These are phyloP conservation scores for Tonatia bakeri DNA, from an alignment of 2,113 vertebrate genomes.

Conservation along the genomic window DNA sequence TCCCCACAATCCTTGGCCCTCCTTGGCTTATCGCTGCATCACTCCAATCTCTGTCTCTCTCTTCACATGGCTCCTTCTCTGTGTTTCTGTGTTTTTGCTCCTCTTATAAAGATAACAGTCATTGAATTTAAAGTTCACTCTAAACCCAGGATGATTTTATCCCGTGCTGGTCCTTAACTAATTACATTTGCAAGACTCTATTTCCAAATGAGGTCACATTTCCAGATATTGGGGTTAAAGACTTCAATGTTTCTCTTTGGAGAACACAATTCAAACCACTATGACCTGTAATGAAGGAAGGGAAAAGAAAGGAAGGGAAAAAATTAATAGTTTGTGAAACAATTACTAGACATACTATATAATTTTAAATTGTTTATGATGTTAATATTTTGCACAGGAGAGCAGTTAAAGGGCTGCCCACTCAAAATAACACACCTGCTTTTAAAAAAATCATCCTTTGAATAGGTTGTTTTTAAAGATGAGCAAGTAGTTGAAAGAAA, in stretches of 20 bases:
- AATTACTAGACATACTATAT: neutral
- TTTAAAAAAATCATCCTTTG: neutral
- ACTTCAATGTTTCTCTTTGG: neutral
- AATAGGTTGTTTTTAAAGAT: neutral
- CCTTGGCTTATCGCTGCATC: neutral
- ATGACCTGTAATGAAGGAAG: neutral
- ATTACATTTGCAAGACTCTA: neutral
- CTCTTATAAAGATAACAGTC: neutral
- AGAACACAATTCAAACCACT: neutral
- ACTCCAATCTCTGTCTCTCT: neutral
- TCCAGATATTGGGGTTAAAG: neutral
- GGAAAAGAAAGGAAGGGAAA: neutral
- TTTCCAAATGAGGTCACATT: neutral
- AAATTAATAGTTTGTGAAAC: slow-evolving; percentile 18
- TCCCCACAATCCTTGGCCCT: rapidly evolving
- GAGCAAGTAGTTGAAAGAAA: neutral
- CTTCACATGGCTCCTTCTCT: neutral
- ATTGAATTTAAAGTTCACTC: neutral
- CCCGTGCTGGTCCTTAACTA: neutral
- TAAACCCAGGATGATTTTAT: neutral
- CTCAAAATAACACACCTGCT: neutral
- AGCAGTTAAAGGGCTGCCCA: neutral
- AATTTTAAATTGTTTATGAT: slow-evolving; percentile 40
- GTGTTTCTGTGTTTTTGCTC: neutral
- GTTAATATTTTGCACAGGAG: slow-evolving; percentile 2